These are phyloP conservation scores for Arizona elegans DNA, from an alignment of 2,113 vertebrate species.

Conservation along the genomic window DNA sequence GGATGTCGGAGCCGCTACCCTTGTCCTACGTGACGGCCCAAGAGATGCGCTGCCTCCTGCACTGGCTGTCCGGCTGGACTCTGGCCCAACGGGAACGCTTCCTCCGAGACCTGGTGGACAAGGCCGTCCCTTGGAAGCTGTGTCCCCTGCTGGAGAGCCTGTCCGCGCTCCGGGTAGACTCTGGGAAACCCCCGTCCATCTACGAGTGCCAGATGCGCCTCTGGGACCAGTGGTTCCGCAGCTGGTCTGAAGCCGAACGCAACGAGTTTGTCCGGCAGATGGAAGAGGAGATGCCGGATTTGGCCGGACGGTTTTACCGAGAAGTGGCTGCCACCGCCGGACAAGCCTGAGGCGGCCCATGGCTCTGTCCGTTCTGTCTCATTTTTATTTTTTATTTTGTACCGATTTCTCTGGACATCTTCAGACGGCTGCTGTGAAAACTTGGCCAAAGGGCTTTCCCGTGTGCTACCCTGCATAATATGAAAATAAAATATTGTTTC, in stretches of 20 bases:
- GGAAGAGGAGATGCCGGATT: slow-evolving; percentile 76
- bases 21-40: slow-evolving; percentile 82
- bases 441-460: no score
- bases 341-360: slow-evolving; percentile 60
- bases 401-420: neutral
- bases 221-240: slow-evolving; percentile 90
- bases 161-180: slow-evolving; percentile 67
- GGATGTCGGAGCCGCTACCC: slow-evolving; percentile 28
- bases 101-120: slow-evolving; percentile 80
- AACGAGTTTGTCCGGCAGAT: slow-evolving; percentile 81
- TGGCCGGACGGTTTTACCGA: slow-evolving; percentile 80
- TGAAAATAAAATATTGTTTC: neutral
- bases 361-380: no score
- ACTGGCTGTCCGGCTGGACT: slow-evolving; percentile 84
- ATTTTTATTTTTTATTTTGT: no score
- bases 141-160: slow-evolving; percentile 81
- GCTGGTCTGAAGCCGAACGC: slow-evolving; percentile 84
- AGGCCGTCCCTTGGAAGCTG: slow-evolving; percentile 86
- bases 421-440: neutral
- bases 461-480: neutral
- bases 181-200: slow-evolving; percentile 79
- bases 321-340: slow-evolving; percentile 79
- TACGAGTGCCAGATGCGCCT: slow-evolving; percentile 88
- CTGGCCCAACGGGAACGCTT: slow-evolving; percentile 76
- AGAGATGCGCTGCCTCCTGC: slow-evolving; percentile 84